Conservation (phyloP, 2,888 invertebrate genomes). For the Drosophila percnosoma region DNA sequence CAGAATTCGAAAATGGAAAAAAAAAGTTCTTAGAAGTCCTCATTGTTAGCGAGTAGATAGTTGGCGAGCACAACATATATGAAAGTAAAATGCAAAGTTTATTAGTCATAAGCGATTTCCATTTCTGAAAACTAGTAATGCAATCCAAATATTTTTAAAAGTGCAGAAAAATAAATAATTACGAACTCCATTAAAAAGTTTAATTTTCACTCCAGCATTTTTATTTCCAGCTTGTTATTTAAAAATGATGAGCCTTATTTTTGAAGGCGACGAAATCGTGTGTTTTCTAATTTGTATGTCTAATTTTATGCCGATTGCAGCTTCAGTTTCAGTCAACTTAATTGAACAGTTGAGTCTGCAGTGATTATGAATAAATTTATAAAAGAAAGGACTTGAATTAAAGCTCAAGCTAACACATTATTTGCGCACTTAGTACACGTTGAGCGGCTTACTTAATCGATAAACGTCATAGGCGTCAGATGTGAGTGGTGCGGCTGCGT, state of each 20-base stretch:
- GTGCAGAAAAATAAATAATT: not conserved
- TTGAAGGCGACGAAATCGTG: not conserved
- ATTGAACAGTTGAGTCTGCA: not conserved
- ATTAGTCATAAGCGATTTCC: not conserved
- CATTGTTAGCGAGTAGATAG: not conserved
- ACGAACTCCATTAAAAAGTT: not conserved
- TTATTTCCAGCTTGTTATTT: not conserved
- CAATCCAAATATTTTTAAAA: not conserved
- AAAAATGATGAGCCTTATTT: not conserved
- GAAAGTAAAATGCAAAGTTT: not conserved
- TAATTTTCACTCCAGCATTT: not conserved
- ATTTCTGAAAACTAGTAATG: not conserved
- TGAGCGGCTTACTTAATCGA: constrained; percentile 70
- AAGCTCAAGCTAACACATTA: constrained; percentile 56
- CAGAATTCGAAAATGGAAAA: not conserved
- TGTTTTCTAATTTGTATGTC: not conserved
- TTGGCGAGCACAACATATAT: not conserved
- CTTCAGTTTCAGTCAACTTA: not conserved
- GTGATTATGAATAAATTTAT: not conserved
- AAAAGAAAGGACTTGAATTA: constrained; percentile 17
- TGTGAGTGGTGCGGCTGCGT: constrained; percentile 19
- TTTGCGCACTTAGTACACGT: constrained; percentile 61
- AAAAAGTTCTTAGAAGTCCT: not conserved
- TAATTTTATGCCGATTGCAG: not conserved
- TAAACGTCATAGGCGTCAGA: constrained; percentile 54